Base-by-base conservation (phyloP, 2,888 invertebrate genomes). In the Synanthedon tipuliformis region DNA sequence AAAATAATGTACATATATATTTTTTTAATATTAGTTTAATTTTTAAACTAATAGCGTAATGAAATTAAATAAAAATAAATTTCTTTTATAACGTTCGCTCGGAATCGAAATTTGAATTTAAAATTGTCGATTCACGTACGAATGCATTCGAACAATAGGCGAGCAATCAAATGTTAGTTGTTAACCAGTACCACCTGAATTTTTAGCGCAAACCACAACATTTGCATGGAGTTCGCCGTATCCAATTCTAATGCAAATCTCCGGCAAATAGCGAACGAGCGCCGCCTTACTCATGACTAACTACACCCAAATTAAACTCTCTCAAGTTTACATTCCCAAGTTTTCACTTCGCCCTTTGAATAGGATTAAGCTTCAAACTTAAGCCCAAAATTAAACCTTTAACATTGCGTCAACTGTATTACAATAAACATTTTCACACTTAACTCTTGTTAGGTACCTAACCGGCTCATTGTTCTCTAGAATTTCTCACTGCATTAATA, bases 161-260 rank as follows among this genome's bases (percentile, higher is more conserved):
- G 12, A 15, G 8, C 45, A 45, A 45, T 15, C n/a, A 45, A 13
- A 45, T n/a, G 45, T 15, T n/a, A n/a, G 45, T n/a, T 45, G 15
- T 45, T 45, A 15, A 13, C 45, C 45, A 45, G 45, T 13, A n/a
- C 45, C 49, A 23, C 16, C 7, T 16, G 15, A 49, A 49, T 49
- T 49, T 49, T 23, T 49, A 13, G 49, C 16, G 8, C 49, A 49
- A 48, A 51, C 51, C 54, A 41, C 50, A 55, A 61, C 56, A 69
- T 69, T 68, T 64, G 61, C 65, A 65, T 63, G 58, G 58, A 34
- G 54, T 56, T 53, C 55, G 57, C 50, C 58, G 15, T 55, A 70
- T 73, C 66, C 68, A 73, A 75, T 74, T 75, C 67, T 63, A 65
- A 71, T 70, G 68, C 69, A 73, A 77, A 76, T 70, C 58, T 63